Base-by-base conservation (phyloP, 2,797 vertebrate species). In the Gallinago solitaria region DNA sequence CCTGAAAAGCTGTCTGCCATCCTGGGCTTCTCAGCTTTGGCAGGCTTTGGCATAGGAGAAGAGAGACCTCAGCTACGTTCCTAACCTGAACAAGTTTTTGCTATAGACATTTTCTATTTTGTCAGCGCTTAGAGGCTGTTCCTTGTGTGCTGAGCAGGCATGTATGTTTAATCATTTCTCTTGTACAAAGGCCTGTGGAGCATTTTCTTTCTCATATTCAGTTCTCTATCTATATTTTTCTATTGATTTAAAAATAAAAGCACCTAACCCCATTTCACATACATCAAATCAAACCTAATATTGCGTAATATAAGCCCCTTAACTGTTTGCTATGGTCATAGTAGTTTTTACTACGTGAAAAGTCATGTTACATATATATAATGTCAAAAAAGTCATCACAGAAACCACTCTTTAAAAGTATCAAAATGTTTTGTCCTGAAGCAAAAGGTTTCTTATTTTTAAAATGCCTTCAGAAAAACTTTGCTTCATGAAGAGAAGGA, bases 141-240 rank as follows among this genome's bases (percentile, higher is more conserved):
- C 33, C 11, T n/a, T 48, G 23, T 61, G 68, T 90, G 35, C 20
- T 70, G 16, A 17, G 9, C 4, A 3, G 21, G 12, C 14, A 1
- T 17, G 1, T 13, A 21, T 70, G 14, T 28, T 83, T 80, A 45
- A 53, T 80, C 1, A 1, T 4, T 77, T 77, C 21, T 68, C 47
- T 61, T 65, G 19, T 17, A 50, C 24, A 50, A 54, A 79, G 45
- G 41, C 37, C 28, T 5, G 6, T 9, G 35, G 21, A n/a, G 5
- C 43, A 9, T 11, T 56, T 32, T 87, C 24, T 90, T 91, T 51
- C 75, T 95, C 9, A 39, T 45, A 12, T 6, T 32, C 25, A 35
- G 54, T 84, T 93, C 85, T 93, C n/a, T 83, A 48, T 63, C 48
- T 67, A 28, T 15, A 6, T 51, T 67, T 96, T 96, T 95, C 57